Conservation (phyloP, 2,888 invertebrate species). For the Lepidochrysops patricia region DNA sequence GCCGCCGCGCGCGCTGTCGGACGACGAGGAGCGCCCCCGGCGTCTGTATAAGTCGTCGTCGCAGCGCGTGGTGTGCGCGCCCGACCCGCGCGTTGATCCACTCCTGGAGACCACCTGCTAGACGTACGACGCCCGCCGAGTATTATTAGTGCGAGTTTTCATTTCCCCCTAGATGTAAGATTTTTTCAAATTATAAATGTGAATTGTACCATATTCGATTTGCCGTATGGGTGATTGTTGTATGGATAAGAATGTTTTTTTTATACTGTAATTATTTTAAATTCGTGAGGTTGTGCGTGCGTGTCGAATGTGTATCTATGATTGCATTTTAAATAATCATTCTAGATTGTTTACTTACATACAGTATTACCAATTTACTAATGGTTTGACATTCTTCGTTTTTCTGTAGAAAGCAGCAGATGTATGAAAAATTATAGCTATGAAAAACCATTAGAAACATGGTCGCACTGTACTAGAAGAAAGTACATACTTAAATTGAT, state of each 20-base stretch:
- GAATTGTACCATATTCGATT: slow-evolving; percentile 42
- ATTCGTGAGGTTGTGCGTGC: slow-evolving; percentile 58
- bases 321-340: slow-evolving; percentile 30
- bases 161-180: slow-evolving; percentile 65
- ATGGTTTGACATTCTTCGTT: no score
- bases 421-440: no score
- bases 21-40: slow-evolving; percentile 33
- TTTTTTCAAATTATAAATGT: slow-evolving; percentile 65
- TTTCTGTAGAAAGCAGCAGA: no score
- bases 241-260: slow-evolving; percentile 45
- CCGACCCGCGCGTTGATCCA: slow-evolving; percentile 39
- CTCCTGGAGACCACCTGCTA: slow-evolving; percentile 64
- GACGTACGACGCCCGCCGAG: slow-evolving; percentile 45
- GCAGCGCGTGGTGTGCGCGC: slow-evolving; percentile 35
- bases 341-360: slow-evolving; percentile 27
- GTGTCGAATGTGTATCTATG: slow-evolving; percentile 32
- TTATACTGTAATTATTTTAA: slow-evolving; percentile 49
- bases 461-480: no score
- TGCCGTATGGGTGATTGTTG: slow-evolving; percentile 32
- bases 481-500: slow-evolving; percentile 33
- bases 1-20: slow-evolving; percentile 39
- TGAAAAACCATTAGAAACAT: no score
- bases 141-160: slow-evolving; percentile 70
- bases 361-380: no score
- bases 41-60: slow-evolving; percentile 10